Evolutionary conservation across 2,888 invertebrate species (phyloP), one percentile per base, ranked within the genome.

Genomic region (Agriopis marginaria): DNA sequence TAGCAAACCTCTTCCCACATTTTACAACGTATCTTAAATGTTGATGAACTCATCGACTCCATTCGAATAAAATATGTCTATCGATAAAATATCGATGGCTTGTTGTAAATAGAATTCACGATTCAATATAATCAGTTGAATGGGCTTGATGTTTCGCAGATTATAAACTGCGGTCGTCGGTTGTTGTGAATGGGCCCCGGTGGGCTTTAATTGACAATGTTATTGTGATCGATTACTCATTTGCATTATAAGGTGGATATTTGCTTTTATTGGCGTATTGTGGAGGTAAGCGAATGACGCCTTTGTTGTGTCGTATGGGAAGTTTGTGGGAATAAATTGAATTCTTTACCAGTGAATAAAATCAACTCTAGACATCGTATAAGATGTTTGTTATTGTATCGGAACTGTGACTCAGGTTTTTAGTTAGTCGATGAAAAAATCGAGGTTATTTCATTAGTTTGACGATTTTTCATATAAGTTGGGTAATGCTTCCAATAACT

Each of bases 21-120:
- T 85, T 86, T 85, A 86, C 86, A 86, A 85, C 73, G 72, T 89
- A 89, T 88, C 88, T 86, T 86, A 87, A 87, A 89, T 88, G 90
- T 85, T 91, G 90, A 92, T 92, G 93, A 92, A 92, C 91, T 92
- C 91, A 92, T 90, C 90, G 89, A 75, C 72, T 70, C 76, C 81
- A 82, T 86, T 84, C 78, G 82, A 83, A 87, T 89, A 87, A 88
- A 80, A 82, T 85, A 86, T 75, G 70, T 87, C 87, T 89, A 89
- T 88, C 81, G 86, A 84, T 84, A 66, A 68, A 68, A 68, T 83
- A 84, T 86, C 82, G 86, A 86, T 83, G 78, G 80, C 63, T 70
- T 47, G 73, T 85, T 82, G 82, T 77, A 83, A 84, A 85, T 83
- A 84, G 83, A 79, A 82, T 81, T 84, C 79, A 80, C 79, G 79